Evolutionary conservation across 2,888 invertebrate species (phyloP).

Genomic region (Coenonympha arcania): DNA sequence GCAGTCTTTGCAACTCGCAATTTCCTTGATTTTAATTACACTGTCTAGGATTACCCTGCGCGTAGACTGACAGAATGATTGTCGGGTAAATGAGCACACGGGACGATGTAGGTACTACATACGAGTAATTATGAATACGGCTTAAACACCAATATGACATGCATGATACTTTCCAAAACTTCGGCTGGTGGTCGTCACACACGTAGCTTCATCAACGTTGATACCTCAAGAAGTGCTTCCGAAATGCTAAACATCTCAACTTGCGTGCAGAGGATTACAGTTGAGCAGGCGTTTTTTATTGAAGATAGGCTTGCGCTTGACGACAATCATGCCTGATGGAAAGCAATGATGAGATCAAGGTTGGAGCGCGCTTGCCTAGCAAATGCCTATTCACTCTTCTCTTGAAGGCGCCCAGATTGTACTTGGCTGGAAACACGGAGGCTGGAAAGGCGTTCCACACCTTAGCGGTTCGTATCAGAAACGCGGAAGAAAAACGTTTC

Average conservation of each 20-base stretch:
- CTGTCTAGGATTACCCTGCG: conserved; percentile 3
- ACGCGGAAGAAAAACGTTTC: too few species aligned
- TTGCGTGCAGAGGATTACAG: conserved; percentile 73
- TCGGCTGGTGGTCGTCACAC: conserved; percentile 80
- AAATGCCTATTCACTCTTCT: conserved; percentile 40
- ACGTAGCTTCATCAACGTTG: conserved; percentile 77
- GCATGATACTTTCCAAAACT: conserved; percentile 76
- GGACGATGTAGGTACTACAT: neutral
- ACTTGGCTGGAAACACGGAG: conserved; percentile 83
- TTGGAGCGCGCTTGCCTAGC: too few species aligned
- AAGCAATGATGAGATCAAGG: too few species aligned
- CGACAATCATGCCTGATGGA: too few species aligned
- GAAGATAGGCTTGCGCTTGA: too few species aligned
- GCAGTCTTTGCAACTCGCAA: conserved; percentile 1
- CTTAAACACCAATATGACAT: too few species aligned
- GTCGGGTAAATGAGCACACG: neutral
- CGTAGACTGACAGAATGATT: neutral
- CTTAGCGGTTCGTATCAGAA: too few species aligned
- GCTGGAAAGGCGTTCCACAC: too few species aligned
- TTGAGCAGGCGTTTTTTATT: conserved; percentile 72
- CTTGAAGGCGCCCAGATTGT: conserved; percentile 75
- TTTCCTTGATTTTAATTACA: conserved; percentile 6
- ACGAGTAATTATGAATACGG: too few species aligned
- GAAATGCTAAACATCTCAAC: conserved; percentile 38
- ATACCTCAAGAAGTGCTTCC: conserved; percentile 30